These are phyloP conservation scores for Brachypodius melanocephalos DNA, from an alignment of 2,113 vertebrate genomes.

Conservation along the genomic window DNA sequence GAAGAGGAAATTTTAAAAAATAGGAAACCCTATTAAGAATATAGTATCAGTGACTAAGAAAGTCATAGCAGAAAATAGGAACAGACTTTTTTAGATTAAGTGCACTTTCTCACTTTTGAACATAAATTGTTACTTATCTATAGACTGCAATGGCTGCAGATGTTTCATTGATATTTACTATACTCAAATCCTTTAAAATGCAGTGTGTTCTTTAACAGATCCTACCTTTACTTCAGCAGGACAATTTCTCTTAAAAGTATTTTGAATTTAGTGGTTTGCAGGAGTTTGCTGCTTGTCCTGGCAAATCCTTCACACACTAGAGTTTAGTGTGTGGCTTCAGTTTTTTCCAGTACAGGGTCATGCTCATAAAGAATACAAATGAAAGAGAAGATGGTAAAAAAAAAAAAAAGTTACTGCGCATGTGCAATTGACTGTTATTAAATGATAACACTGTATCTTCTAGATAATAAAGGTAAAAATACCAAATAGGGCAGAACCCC, in stretches of 20 bases:
- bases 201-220: neutral
- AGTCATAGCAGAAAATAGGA: neutral
- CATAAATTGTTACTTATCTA: neutral
- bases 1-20: neutral
- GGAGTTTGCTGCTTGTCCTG: neutral
- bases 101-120: neutral
- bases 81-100: neutral
- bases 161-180: neutral
- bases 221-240: neutral
- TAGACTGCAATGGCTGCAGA: neutral
- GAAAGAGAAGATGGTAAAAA: neutral
- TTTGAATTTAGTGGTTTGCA: conserved; percentile 25
- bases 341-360: conserved; percentile 18
- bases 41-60: neutral
- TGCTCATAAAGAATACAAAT: conserved; percentile 32
- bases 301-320: neutral
- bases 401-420: conserved; percentile 31
- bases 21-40: neutral
- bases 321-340: conserved; percentile 20
- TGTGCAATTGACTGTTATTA: conserved; percentile 18
- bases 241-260: neutral
- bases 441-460: conserved; percentile 23
- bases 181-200: neutral
- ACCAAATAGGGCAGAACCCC: neutral
- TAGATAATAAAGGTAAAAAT: conserved; percentile 45